These are phyloP conservation scores for Mastomys natalensis DNA, from an alignment of 2,113 vertebrate genomes.

Conservation along the genomic window DNA sequence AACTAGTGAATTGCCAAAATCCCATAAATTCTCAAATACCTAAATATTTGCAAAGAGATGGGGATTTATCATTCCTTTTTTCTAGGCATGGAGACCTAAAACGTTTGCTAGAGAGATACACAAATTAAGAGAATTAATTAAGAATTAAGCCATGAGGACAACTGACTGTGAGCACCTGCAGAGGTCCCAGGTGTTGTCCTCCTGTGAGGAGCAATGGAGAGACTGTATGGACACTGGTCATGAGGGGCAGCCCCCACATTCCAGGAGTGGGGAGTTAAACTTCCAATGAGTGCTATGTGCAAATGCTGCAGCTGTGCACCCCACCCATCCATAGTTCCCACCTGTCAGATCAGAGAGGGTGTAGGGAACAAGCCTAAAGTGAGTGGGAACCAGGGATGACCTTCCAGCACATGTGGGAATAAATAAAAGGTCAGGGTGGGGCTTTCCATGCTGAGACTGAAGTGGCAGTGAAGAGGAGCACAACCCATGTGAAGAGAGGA, in stretches of 20 bases:
- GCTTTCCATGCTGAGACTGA: background rate
- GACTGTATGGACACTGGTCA: background rate
- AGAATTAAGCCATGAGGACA: background rate
- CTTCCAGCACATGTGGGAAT: background rate
- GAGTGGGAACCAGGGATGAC: background rate
- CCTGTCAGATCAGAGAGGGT: background rate
- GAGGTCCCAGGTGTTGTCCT: background rate
- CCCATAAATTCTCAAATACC: background rate
- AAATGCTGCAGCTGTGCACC: background rate
- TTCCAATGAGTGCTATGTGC: background rate
- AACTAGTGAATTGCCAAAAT: background rate
- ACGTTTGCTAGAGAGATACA: background rate
- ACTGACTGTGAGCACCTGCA: background rate
- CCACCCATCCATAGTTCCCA: background rate
- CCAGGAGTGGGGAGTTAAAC: background rate
- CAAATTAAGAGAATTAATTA: too few species aligned
- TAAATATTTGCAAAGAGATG: background rate
- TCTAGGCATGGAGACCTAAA: background rate
- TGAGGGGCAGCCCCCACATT: background rate
- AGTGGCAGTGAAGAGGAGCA: background rate
- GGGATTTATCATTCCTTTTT: constrained; percentile 1
- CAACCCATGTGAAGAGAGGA: background rate
- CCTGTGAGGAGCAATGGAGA: background rate
- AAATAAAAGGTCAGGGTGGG: constrained; percentile 10
- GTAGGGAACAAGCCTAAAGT: background rate